Evolutionary conservation across 2,113 vertebrate genomes (phyloP), one percentile per base, ranked within the genome.

Genomic region (Nicator chloris): DNA sequence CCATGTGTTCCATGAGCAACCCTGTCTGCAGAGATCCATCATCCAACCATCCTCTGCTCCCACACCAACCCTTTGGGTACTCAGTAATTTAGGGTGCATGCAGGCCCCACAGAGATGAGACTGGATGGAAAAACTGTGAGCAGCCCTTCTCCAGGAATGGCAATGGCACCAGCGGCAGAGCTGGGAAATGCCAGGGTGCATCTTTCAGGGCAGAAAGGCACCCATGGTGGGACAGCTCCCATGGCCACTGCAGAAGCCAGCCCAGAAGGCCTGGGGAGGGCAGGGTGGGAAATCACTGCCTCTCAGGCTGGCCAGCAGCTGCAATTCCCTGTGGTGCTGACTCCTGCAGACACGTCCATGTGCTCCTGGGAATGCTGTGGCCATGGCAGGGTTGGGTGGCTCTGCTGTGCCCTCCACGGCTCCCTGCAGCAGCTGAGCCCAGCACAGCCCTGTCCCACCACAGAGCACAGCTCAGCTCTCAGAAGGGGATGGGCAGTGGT

Each of bases 101-200:
- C 15, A 77, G 61, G 15, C 12, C 49, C 39, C 30, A 4, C 7
- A n/a, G 27, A 39, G 13, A 27, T 0, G 0, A 56, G 26, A 28
- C 6, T 31, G 61, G 45, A 14, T 15, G 51, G 35, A 11, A 37
- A 45, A 83, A 13, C 22, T 44, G 18, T 21, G 18, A 21, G 8
- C 28, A 88, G 26, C 26, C n/a, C 1, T 42, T 27, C 26, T 35
- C 28, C 50, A 80, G n/a, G n/a, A n/a, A n/a, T n/a, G 7, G 33
- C 27, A 50, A 6, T 4, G 4, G 61, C 21, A 63, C 2, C 5
- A 49, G 40, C 11, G 28, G 27, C 22, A 94, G 27, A 44, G 35
- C 47, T 59, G 11, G 33, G 88, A 59, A 56, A 44, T 37, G 50
- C 30, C 4, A 7, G 44, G 31, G 31, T 16, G 37, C 14, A 6